Conservation (phyloP, 2,888 invertebrate species). For the Apamea crenata region DNA sequence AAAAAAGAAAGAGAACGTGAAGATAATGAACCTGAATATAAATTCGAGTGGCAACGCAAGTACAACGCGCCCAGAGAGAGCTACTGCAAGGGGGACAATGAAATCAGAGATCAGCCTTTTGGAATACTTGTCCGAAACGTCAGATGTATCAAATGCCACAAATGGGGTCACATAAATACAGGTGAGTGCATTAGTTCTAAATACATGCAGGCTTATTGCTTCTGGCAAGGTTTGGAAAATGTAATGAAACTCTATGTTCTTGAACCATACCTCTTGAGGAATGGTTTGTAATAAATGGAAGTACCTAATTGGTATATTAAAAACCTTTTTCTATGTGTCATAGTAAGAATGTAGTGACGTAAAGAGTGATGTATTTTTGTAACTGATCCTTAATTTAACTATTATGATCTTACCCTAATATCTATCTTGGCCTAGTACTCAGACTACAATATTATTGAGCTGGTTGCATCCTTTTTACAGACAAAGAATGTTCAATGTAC, state of each 20-base stretch:
- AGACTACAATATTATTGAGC: not conserved
- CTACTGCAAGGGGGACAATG: constrained; percentile 99
- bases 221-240: not conserved
- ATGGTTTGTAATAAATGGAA: not conserved
- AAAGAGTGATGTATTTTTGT: not conserved
- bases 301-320: not conserved
- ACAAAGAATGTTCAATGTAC: constrained; percentile 99
- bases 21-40: constrained; percentile 98
- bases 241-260: not conserved
- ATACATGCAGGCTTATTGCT: not conserved
- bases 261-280: too few relatives aligned
- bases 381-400: not conserved
- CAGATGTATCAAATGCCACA: constrained; percentile 99
- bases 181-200: constrained; percentile 80
- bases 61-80: constrained; percentile 99
- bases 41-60: constrained; percentile 99
- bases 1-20: constrained; percentile 97
- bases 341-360: not conserved
- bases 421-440: too few relatives aligned
- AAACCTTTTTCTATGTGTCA: not conserved
- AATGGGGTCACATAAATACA: constrained; percentile 99
- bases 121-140: constrained; percentile 99
- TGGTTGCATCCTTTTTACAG: constrained; percentile 81
- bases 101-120: constrained; percentile 99
- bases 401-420: not conserved